phyloP scores from a whole-genome alignment of 2,888 invertebrate species.

The Leucozona laternaria region DNA sequence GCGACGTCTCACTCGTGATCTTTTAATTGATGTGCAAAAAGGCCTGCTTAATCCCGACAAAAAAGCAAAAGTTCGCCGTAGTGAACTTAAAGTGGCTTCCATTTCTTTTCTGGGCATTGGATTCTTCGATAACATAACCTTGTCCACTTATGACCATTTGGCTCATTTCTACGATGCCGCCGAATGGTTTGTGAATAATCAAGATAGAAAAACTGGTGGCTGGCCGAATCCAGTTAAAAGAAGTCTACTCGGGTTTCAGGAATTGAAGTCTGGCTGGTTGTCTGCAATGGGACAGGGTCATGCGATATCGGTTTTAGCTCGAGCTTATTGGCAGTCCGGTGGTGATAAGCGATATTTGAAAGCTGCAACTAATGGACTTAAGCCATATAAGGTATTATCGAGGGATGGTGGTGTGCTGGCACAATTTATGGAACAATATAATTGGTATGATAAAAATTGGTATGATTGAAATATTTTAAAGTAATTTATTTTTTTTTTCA shows the following conservation, averaged over 20 bases:
- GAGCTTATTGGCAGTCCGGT: constrained; percentile 94
- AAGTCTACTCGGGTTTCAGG: constrained; percentile 89
- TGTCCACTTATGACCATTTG: constrained; percentile 93
- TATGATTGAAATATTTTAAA: constrained; percentile 90
- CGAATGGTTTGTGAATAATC: constrained; percentile 95
- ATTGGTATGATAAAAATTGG: too few relatives aligned
- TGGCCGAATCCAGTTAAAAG: constrained; percentile 96
- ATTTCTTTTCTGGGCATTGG: constrained; percentile 90
- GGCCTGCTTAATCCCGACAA: constrained; percentile 87
- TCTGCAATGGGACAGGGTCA: constrained; percentile 99
- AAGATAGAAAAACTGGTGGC: constrained; percentile 93
- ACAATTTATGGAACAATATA: constrained; percentile 92
- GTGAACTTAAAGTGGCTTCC: constrained; percentile 85
- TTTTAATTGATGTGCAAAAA: constrained; percentile 96
- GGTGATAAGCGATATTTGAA: constrained; percentile 90
- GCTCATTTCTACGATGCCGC: constrained; percentile 96
- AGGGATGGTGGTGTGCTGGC: constrained; percentile 93
- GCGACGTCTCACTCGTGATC: constrained; percentile 93
- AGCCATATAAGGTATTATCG: constrained; percentile 90
- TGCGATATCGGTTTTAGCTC: constrained; percentile 95
- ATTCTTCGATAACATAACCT: constrained; percentile 89
- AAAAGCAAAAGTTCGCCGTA: constrained; percentile 82
- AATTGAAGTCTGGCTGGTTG: constrained; percentile 95
- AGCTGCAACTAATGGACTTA: constrained; percentile 92
- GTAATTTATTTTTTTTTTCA: constrained; percentile 78